phyloP scores from a whole-genome alignment of 2,888 invertebrate species.

The Machimus atricapillus region DNA sequence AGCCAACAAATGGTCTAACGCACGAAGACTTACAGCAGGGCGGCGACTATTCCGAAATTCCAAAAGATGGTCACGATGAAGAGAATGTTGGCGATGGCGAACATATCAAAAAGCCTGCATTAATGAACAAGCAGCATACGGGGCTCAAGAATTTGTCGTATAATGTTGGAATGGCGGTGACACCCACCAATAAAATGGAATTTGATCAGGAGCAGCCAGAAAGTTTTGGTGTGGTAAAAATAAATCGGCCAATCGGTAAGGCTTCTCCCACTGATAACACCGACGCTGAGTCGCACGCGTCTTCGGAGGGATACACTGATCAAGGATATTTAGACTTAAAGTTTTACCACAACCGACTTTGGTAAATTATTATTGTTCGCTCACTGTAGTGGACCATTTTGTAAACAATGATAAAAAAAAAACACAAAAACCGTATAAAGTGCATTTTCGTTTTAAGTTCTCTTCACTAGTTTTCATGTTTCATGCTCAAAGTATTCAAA shows the following conservation, averaged over 20 bases:
- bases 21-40: not conserved
- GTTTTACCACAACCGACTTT: constrained; percentile 79
- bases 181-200: constrained; percentile 61
- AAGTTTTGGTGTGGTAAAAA: constrained; percentile 56
- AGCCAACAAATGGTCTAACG: not conserved
- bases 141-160: constrained; percentile 61
- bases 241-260: constrained; percentile 54
- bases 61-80: constrained; percentile 49
- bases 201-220: constrained; percentile 58
- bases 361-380: constrained; percentile 64
- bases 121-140: constrained; percentile 60
- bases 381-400: not conserved
- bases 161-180: constrained; percentile 60
- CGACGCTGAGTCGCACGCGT: constrained; percentile 58
- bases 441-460: constrained; percentile 8
- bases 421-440: not conserved
- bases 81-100: constrained; percentile 51
- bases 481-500: not conserved
- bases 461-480: not conserved
- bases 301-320: constrained; percentile 66
- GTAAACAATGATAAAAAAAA: not conserved
- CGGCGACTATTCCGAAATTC: not conserved
- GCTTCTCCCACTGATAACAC: constrained; percentile 40
- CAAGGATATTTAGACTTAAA: constrained; percentile 78
- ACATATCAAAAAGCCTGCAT: constrained; percentile 53